Conservation (phyloP, 2,888 invertebrate species). For the Campoplex nolae region DNA sequence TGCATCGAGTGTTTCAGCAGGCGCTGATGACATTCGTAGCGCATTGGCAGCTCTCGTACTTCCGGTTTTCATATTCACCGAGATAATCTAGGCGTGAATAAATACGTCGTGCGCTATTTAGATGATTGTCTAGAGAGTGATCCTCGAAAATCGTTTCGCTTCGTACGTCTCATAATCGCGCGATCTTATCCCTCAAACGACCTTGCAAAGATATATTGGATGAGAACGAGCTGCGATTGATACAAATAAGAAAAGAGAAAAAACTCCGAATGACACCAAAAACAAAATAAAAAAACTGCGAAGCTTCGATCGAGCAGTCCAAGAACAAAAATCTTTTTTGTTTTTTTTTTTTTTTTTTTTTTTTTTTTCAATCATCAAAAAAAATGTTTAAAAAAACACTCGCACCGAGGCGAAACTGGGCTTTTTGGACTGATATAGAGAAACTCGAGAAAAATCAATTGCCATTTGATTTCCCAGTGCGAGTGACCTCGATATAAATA, state of each 20-base stretch:
- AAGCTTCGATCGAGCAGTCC: constrained; percentile 3
- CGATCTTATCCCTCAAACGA: constrained; percentile 24
- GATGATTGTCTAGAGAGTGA: constrained; percentile 62
- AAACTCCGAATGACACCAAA: background rate
- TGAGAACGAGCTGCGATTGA: constrained; percentile 6
- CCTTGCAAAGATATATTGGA: constrained; percentile 26
- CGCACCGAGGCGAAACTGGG: background rate
- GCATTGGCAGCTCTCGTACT: constrained; percentile 73
- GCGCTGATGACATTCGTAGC: constrained; percentile 71
- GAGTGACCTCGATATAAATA: no score
- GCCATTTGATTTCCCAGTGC: background rate
- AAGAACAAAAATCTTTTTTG: background rate
- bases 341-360: no score
- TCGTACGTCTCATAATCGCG: constrained; percentile 47
- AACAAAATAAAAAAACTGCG: background rate
- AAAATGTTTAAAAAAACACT: constrained; percentile 11
- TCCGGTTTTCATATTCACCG: constrained; percentile 73
- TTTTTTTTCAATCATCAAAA: background rate
- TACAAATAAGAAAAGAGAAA: background rate
- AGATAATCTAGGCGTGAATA: constrained; percentile 73
- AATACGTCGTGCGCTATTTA: constrained; percentile 25
- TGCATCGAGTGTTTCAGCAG: constrained; percentile 81
- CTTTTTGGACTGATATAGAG: background rate
- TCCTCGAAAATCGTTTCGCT: constrained; percentile 62
- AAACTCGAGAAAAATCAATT: background rate